Evolutionary conservation across 2,797 vertebrate genomes (phyloP).

Genomic region (Girardinus metallicus): DNA sequence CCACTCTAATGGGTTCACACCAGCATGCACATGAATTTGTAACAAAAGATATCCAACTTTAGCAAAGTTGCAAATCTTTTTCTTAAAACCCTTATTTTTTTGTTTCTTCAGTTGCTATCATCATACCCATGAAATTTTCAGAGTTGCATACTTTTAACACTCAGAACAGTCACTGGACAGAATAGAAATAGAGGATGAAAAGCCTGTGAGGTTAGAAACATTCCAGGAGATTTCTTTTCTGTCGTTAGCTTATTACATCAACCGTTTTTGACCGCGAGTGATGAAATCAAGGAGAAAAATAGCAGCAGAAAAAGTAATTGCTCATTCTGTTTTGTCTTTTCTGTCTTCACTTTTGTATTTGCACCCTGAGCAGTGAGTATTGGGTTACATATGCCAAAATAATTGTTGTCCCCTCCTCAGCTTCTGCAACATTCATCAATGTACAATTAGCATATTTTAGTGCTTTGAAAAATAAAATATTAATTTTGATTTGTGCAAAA

Average conservation of each 20-base stretch:
- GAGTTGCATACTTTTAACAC: background rate
- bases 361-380: background rate
- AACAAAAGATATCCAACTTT: too few relatives aligned
- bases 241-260: slow-evolving; percentile 15
- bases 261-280: background rate
- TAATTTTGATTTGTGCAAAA: background rate
- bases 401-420: background rate
- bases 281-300: slow-evolving; percentile 1
- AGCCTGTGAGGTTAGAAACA: background rate
- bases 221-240: background rate
- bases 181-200: slow-evolving; percentile 1
- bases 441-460: background rate
- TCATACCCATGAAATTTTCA: background rate
- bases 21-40: background rate
- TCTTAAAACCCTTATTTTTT: background rate
- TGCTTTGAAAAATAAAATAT: background rate
- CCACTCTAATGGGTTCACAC: background rate
- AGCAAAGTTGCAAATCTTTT: background rate
- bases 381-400: background rate
- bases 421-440: background rate
- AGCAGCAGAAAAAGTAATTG: background rate
- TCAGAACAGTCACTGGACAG: background rate
- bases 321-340: background rate
- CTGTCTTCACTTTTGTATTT: background rate
- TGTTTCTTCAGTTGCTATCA: background rate